phyloP scores from a whole-genome alignment of 2,113 vertebrate species.

The Pteropus alecto region DNA sequence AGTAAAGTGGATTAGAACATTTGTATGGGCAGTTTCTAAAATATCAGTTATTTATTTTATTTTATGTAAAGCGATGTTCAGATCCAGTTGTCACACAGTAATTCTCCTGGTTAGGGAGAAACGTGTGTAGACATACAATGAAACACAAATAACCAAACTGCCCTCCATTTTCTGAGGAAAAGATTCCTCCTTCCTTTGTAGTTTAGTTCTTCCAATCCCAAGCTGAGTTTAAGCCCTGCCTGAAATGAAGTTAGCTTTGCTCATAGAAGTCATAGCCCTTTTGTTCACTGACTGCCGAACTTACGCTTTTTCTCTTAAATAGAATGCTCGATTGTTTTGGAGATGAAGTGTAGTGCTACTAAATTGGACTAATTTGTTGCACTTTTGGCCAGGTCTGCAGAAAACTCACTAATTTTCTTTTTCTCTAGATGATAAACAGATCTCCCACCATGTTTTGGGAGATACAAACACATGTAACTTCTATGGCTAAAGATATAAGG shows the following conservation, averaged over 20 bases:
- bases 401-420: neutral
- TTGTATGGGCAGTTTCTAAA: conserved; percentile 34
- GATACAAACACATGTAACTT: neutral
- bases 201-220: neutral
- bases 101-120: neutral
- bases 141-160: neutral
- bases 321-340: neutral
- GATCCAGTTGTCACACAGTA: neutral
- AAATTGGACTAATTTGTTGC: neutral
- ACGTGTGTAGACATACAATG: neutral
- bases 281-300: neutral
- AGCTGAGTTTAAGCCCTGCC: neutral
- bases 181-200: neutral
- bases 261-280: neutral
- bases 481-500: neutral
- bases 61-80: conserved; percentile 9
- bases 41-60: conserved; percentile 14
- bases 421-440: neutral
- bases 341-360: neutral
- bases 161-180: neutral
- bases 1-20: conserved; percentile 1
- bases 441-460: neutral
- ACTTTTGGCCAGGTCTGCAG: neutral
- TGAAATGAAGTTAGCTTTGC: neutral
- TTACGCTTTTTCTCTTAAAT: neutral